phyloP scores from a whole-genome alignment of 92 coral and sea anemone species.

The Parazoanthus swiftii region DNA sequence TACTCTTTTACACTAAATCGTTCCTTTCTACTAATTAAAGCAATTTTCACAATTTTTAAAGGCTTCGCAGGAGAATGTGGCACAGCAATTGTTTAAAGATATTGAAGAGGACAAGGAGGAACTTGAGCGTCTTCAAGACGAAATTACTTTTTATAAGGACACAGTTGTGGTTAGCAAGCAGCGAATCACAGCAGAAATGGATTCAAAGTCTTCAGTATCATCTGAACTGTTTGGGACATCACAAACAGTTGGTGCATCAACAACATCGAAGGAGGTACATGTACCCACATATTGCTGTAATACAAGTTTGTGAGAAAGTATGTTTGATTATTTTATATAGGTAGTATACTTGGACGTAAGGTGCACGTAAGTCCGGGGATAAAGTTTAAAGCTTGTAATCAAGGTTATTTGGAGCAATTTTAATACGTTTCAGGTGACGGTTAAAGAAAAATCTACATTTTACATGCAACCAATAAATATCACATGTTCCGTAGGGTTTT shows the following conservation, averaged over 20 bases:
- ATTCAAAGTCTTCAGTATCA: neutral
- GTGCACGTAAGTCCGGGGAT: too few species aligned
- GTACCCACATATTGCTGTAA: neutral
- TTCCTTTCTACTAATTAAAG: neutral
- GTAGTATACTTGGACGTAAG: too few species aligned
- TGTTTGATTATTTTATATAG: too few species aligned
- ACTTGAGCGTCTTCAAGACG: slow-evolving; percentile 57
- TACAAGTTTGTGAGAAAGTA: neutral
- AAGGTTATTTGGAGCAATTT: too few species aligned
- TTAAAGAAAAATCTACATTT: too few species aligned
- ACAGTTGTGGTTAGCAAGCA: slow-evolving; percentile 51
- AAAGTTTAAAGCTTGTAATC: too few species aligned
- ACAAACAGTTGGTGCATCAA: neutral
- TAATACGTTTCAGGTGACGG: too few species aligned
- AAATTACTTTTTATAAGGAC: slow-evolving; percentile 55
- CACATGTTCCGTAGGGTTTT: neutral
- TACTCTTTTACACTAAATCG: too few species aligned
- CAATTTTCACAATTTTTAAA: neutral
- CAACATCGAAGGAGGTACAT: slow-evolving; percentile 35
- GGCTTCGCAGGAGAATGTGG: slow-evolving; percentile 71
- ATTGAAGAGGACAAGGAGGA: slow-evolving; percentile 66
- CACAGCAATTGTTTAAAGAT: slow-evolving; percentile 55
- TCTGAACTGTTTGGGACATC: neutral
- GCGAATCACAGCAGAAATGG: neutral
- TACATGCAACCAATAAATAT: neutral